Evolutionary conservation across 2,113 vertebrate genomes (phyloP), one percentile per base, ranked within the genome.

Genomic region (Athene cunicularia): DNA sequence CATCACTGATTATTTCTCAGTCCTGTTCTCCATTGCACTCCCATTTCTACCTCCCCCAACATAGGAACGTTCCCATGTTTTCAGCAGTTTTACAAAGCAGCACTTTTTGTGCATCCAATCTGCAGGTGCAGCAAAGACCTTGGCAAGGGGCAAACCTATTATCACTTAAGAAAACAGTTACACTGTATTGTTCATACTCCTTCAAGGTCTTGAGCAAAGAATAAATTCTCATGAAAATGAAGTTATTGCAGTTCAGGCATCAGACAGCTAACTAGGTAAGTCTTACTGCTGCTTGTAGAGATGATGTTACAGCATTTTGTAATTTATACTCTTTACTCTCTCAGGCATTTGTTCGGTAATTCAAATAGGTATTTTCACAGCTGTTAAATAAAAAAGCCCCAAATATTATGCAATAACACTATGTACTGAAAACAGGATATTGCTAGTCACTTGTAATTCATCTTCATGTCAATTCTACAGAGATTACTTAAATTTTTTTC

Each of bases 131-230:
- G 95, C 80, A 92, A 87, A 98, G 97, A 97, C 98, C 97, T 98
- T 98, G 98, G 98, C 97, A 98, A 98, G 95, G 88, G 97, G 95
- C 97, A 97, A 94, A 95, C 88, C 12, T 83, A 97, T 98, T 98
- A 97, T 97, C 97, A 88, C 93, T 95, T 96, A 95, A 47, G 90
- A 98, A 98, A 99, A 98, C 97, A 98, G 98, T 97, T 98, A 99
- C 98, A 98, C 95, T 98, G 98, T 99, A 98, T 99, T 98, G 97
- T 96, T 98, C 97, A 97, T 98, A 97, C 95, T 98, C 98, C 98
- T 98, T 99, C 99, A 99, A 99, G 99, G 99, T 99, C 99, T 98
- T 96, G 56, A 97, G 75, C 91, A 88, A 95, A 93, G 98, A 95
- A 99, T 99, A 99, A 99, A 99, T 98, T 98, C 94, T 52, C 97